phyloP scores from a whole-genome alignment of 2,797 vertebrate genomes.

The Delichon dasypus region DNA sequence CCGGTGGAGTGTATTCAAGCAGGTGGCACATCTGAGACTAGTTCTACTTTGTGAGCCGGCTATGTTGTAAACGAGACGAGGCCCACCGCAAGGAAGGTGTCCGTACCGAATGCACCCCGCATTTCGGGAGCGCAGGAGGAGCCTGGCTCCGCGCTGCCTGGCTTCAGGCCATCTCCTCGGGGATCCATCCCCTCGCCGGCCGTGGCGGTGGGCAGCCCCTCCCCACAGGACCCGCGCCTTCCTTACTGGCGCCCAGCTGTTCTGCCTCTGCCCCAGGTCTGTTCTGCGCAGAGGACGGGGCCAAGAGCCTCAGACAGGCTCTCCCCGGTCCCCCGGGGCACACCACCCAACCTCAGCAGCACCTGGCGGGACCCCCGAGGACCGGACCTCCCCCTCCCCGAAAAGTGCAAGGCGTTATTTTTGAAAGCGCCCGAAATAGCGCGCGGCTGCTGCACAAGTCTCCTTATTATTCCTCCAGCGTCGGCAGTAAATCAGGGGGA shows the following conservation, averaged over 20 bases:
- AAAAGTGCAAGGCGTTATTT: constrained; percentile 11
- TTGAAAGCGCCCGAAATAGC: constrained; percentile 26
- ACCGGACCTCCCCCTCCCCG: not conserved
- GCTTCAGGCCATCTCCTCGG: not conserved
- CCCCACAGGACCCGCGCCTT: not conserved
- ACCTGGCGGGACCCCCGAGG: not conserved
- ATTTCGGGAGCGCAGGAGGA: not conserved
- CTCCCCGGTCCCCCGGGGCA: not conserved
- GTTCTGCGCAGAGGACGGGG: rapidly evolving
- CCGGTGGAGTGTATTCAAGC: not conserved
- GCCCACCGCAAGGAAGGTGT: not conserved
- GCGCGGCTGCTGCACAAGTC: constrained; percentile 26
- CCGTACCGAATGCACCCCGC: rapidly evolving
- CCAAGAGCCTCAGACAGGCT: not conserved
- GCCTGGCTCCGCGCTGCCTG: not conserved
- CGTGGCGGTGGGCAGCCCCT: not conserved
- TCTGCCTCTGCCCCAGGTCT: not conserved
- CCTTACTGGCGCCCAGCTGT: not conserved
- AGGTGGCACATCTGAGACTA: not conserved
- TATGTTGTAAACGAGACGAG: not conserved
- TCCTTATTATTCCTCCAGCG: constrained; percentile 49
- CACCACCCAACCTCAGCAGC: not conserved
- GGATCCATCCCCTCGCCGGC: not conserved
- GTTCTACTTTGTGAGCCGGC: not conserved
- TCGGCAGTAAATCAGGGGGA: constrained; percentile 6